Conservation (phyloP, 2,888 invertebrate species). For the Folsomia manolachei region DNA sequence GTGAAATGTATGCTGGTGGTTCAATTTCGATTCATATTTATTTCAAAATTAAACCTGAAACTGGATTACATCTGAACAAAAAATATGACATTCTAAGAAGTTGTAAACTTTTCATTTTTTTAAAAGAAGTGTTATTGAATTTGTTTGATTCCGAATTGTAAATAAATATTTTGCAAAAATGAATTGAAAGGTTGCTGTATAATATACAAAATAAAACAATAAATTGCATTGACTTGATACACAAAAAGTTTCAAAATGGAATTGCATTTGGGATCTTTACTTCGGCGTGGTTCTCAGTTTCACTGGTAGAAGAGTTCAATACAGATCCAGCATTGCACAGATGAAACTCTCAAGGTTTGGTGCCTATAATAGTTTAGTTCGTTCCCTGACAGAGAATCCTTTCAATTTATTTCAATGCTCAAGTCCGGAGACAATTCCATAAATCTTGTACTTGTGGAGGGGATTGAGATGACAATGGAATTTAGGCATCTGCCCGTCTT, state of each 20-base stretch:
- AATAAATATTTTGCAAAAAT: background rate
- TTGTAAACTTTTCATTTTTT: too few species aligned
- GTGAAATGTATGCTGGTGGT: too few species aligned
- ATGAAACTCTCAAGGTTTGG: slow-evolving; percentile 11
- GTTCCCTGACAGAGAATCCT: slow-evolving; percentile 41
- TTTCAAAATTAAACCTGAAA: too few species aligned
- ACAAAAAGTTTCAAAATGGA: background rate
- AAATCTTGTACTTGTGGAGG: slow-evolving; percentile 47
- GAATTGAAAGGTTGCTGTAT: background rate
- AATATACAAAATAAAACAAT: background rate
- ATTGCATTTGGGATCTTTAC: background rate
- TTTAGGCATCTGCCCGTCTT: slow-evolving; percentile 41
- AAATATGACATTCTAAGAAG: too few species aligned
- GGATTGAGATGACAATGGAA: slow-evolving; percentile 50
- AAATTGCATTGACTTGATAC: slow-evolving; percentile 1
- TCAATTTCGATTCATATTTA: too few species aligned
- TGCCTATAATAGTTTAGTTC: too few species aligned
- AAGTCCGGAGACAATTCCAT: slow-evolving; percentile 49
- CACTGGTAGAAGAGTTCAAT: too few species aligned
- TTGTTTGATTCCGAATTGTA: too few species aligned
- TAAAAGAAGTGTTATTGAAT: too few species aligned
- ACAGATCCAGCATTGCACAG: too few species aligned
- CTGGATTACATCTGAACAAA: too few species aligned
- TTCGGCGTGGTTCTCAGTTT: too few species aligned
- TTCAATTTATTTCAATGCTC: slow-evolving; percentile 51